Base-by-base conservation (phyloP, 2,888 invertebrate genomes). In the Coleophora flavipennella region DNA sequence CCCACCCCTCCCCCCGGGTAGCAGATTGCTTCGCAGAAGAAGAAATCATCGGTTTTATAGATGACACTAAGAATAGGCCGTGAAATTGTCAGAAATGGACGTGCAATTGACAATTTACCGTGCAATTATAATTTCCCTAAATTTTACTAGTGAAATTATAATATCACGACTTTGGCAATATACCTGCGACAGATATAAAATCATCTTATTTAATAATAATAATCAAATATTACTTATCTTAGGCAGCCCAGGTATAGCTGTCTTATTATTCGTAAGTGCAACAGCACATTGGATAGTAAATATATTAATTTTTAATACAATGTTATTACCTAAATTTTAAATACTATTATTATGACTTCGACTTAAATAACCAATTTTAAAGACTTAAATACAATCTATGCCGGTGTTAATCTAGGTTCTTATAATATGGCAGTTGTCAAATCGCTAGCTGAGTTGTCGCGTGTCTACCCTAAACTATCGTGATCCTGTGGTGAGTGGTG, bases 391-490 rank as follows among this genome's bases (percentile, higher is more conserved):
- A 49, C 48, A 53, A 60, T 50, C 65, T 71, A 74, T 67, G 67
- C 66, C 68, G 65, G 63, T 61, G 61, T 68, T 72, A 53, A 65
- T 56, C 71, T 79, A 79, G 59, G 66, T 76, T 58, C 79, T 83
- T 81, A 84, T 72, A 74, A 72, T 84, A 84, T 84, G 84, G 84
- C 84, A 83, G 84, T 84, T 78, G 74, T 80, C 76, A 73, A 74
- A 73, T 77, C 67, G 80, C 79, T 84, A 84, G 83, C 83, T 77
- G 78, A 72, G 77, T 80, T 80, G 78, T 67, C 62, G 51, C 40
- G 42, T 20, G 6, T 20, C 20, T 20, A 20, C 20, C 6, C 20
- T 20, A 20, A 20, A 20, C 3, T 39, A 43, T 49, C 59, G 58
- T 66, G 62, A 67, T 63, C 54, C 61, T 69, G 71, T 70, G 69